Percentiles rank a stretch among this genome's conserved stretches.
phyloP scores from a whole-genome alignment of 2,888 invertebrate genomes.

The Ophion costatus region DNA sequence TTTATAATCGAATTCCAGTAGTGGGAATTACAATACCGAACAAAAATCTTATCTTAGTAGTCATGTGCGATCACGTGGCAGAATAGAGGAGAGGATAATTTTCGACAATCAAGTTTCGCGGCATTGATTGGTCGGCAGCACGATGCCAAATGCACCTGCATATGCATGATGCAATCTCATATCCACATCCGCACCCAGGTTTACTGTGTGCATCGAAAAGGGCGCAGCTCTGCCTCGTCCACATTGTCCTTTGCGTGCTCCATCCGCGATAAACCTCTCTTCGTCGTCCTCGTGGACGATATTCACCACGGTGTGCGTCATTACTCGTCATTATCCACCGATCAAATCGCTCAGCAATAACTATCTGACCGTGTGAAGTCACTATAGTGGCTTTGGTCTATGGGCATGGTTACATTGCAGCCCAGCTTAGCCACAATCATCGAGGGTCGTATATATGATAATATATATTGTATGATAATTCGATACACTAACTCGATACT shows the following conservation, averaged over 20 bases:
- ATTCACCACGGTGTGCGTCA: constrained; percentile 78
- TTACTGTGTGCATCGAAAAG: constrained; percentile 44
- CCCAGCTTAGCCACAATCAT: constrained; percentile 66
- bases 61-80: constrained; percentile 69
- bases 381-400: constrained; percentile 41
- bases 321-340: constrained; percentile 82
- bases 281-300: constrained; percentile 62
- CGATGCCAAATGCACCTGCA: constrained; percentile 81
- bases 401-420: constrained; percentile 58
- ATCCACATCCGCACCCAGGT: constrained; percentile 75
- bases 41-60: constrained; percentile 78
- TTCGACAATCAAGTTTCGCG: constrained; percentile 82
- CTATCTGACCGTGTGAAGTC: constrained; percentile 75
- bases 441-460: constrained; percentile 43
- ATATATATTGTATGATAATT: constrained; percentile 30
- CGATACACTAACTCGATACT: constrained; percentile 31
- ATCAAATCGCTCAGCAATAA: constrained; percentile 82
- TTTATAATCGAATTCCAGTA: constrained; percentile 5
- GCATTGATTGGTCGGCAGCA: constrained; percentile 78
- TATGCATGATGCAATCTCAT: constrained; percentile 83
- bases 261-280: constrained; percentile 51
- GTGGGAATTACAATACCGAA: constrained; percentile 57
- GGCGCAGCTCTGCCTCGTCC: constrained; percentile 45
- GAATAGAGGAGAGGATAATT: constrained; percentile 77
- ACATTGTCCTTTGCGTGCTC: constrained; percentile 51